Evolutionary conservation across 2,888 invertebrate species (phyloP).

Genomic region (Isotomurus palustris): DNA sequence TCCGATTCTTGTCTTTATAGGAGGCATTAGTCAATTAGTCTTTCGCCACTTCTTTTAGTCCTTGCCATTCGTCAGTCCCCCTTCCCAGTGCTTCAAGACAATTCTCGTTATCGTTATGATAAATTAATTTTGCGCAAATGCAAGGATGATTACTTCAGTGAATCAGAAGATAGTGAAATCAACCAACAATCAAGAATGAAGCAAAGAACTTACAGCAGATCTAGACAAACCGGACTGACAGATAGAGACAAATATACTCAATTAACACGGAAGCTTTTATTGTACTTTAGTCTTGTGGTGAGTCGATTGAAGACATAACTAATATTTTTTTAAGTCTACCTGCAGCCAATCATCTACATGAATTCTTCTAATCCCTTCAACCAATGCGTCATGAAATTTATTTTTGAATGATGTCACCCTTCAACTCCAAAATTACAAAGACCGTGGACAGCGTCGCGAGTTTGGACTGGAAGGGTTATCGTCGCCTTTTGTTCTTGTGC

Average conservation of each 20-base stretch:
- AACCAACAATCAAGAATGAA: constrained; percentile 27
- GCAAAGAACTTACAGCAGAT: constrained; percentile 27
- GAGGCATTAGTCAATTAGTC: constrained; percentile 69
- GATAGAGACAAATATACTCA: constrained; percentile 65
- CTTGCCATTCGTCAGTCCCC: constrained; percentile 94
- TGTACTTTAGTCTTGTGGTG: background rate
- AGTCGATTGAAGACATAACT: background rate
- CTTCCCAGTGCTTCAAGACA: constrained; percentile 93
- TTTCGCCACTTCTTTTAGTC: constrained; percentile 71
- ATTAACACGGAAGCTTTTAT: constrained; percentile 60
- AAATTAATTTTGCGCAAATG: constrained; percentile 55
- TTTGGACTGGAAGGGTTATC: too few species aligned
- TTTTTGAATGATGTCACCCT: constrained; percentile 78
- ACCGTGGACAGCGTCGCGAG: constrained; percentile 88
- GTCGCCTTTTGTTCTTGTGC: too few species aligned
- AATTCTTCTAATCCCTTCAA: constrained; percentile 85
- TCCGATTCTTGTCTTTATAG: constrained; percentile 59
- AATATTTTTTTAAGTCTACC: constrained; percentile 23
- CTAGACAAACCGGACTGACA: constrained; percentile 54
- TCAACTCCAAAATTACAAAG: constrained; percentile 77
- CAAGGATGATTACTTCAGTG: constrained; percentile 49
- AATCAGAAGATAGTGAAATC: constrained; percentile 36
- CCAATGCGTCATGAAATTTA: constrained; percentile 88
- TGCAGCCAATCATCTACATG: constrained; percentile 91
- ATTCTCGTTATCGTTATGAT: constrained; percentile 74